Conservation (phyloP, 30 jellyfish, hydroid and myxozoan species). For the Mastigias papua region DNA sequence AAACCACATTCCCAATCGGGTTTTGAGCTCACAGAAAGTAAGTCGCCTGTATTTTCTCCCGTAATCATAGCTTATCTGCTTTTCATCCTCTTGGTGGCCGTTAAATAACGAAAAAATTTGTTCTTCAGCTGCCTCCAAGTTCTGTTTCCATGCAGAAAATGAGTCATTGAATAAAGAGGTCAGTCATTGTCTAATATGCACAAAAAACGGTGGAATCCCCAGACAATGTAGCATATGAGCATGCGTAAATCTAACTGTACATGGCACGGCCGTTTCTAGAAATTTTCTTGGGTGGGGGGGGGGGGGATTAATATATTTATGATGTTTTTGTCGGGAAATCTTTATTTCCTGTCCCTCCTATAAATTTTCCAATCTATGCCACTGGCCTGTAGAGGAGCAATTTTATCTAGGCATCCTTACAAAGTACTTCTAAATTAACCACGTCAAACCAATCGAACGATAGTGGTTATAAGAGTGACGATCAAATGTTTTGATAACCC, state of each 20-base stretch:
- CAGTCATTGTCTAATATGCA: background rate
- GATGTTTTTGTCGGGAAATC: too few species aligned
- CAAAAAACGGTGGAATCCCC: constrained; percentile 11
- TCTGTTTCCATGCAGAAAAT: background rate
- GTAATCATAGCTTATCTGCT: constrained; percentile 13
- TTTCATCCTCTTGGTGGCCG: constrained; percentile 3
- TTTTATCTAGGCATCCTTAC: too few species aligned
- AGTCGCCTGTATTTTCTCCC: constrained; percentile 6
- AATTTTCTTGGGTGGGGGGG: background rate
- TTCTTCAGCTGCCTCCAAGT: background rate
- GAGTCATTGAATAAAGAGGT: background rate
- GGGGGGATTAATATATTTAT: background rate
- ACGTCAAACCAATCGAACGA: too few species aligned
- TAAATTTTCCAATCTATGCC: too few species aligned
- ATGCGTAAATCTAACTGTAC: background rate
- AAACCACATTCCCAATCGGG: background rate
- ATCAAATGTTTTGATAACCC: too few species aligned
- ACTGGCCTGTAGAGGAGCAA: too few species aligned
- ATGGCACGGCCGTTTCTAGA: too few species aligned
- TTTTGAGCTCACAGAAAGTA: background rate
- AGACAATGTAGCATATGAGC: background rate
- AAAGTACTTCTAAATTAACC: too few species aligned
- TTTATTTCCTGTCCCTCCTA: too few species aligned
- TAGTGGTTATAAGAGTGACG: too few species aligned
- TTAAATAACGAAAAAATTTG: background rate